Conservation (phyloP, 2,888 invertebrate species). For the Platynereis dumerilii region DNA sequence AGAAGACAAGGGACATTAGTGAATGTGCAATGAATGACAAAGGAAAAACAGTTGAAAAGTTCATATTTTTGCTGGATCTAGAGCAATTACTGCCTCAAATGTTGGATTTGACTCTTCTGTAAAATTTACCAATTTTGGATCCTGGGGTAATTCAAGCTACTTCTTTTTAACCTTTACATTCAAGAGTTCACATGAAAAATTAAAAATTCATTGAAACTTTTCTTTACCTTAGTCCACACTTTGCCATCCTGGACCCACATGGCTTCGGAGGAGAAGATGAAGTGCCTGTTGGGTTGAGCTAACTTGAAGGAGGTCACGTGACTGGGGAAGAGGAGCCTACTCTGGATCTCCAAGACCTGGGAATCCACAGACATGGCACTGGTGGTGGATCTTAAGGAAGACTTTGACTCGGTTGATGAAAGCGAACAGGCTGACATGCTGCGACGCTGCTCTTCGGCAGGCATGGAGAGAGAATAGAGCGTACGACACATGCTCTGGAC, state of each 20-base stretch:
- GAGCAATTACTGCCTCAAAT: no score
- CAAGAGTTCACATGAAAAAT: no score
- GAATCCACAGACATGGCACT: conserved; percentile 42
- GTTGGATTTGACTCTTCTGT: no score
- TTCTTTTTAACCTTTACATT: no score
- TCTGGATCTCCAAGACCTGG: conserved; percentile 56
- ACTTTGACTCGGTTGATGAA: not conserved
- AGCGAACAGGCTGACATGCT: not conserved
- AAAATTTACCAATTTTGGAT: no score
- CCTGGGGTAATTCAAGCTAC: no score
- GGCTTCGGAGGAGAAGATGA: conserved; percentile 28
- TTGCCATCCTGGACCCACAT: conserved; percentile 10
- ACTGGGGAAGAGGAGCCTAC: conserved; percentile 51
- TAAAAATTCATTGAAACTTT: no score
- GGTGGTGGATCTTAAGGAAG: not conserved
- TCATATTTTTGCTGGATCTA: no score
- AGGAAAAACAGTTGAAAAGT: no score
- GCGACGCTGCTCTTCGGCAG: not conserved
- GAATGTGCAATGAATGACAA: no score
- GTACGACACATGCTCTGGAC: conserved; percentile 4
- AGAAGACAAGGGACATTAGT: no score
- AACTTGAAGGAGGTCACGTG: conserved; percentile 30
- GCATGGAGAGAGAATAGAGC: not conserved
- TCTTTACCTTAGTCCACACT: conserved; percentile 7
- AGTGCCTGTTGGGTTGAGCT: conserved; percentile 23